Conservation (phyloP, 2,113 vertebrate species). For the Nesogale talazaci region DNA sequence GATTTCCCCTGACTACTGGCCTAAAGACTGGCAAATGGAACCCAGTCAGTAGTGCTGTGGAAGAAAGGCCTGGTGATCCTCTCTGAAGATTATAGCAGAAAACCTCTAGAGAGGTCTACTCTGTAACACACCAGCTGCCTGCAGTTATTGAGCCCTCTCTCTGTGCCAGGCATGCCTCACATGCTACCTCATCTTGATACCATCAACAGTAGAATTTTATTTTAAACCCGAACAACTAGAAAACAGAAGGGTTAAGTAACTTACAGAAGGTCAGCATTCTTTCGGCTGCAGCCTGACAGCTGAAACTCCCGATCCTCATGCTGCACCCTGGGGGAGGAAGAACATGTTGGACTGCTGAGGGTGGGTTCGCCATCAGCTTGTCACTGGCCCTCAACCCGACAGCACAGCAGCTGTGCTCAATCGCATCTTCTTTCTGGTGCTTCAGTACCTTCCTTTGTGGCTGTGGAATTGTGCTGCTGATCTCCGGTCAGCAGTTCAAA, state of each 20-base stretch:
- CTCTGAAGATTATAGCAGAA: not conserved
- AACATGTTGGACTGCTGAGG: slow-evolving; percentile 5
- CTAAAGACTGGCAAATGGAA: not conserved
- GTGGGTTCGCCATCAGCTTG: not conserved
- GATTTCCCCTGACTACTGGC: not conserved
- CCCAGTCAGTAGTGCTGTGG: not conserved
- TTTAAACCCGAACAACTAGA: not conserved
- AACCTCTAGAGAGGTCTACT: not conserved
- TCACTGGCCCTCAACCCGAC: not conserved
- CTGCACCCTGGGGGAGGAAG: not conserved
- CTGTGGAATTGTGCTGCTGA: no score
- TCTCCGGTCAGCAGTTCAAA: no score
- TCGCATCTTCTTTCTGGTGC: not conserved
- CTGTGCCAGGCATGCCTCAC: not conserved
- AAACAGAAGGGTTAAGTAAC: not conserved
- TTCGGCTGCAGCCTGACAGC: not conserved
- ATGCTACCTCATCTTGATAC: slow-evolving; percentile 35
- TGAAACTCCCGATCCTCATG: slow-evolving; percentile 13
- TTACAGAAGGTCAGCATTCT: slow-evolving; percentile 15
- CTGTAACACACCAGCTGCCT: not conserved
- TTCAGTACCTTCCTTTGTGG: slow-evolving; percentile 11
- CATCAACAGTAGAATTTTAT: not conserved
- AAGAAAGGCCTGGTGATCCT: not conserved
- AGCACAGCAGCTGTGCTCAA: slow-evolving; percentile 5
- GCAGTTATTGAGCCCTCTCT: slow-evolving; percentile 7